phyloP scores from a whole-genome alignment of 2,797 vertebrate genomes.

The Thalassophryne amazonica region DNA sequence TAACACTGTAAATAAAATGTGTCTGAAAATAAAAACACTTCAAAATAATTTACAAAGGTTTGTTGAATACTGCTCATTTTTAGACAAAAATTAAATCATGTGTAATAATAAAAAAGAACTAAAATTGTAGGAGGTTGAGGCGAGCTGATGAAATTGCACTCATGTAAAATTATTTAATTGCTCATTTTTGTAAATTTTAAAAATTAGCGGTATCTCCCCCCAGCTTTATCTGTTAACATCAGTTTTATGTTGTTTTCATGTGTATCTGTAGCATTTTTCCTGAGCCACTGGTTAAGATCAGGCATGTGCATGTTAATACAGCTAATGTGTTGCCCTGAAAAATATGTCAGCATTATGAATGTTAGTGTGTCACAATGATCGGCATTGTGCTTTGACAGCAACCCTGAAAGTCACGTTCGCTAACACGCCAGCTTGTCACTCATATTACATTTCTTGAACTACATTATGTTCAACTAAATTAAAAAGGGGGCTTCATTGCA shows the following conservation, averaged over 20 bases:
- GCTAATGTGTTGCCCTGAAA: not conserved
- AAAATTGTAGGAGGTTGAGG: not conserved
- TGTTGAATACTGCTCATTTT: constrained; percentile 28
- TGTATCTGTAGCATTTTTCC: not conserved
- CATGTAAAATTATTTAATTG: not conserved
- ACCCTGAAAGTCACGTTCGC: too few species aligned
- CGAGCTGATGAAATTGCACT: not conserved
- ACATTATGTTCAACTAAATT: too few species aligned
- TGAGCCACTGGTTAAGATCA: not conserved
- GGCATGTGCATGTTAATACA: constrained; percentile 57
- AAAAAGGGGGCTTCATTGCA: too few species aligned
- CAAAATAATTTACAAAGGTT: not conserved
- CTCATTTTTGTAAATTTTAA: constrained; percentile 3
- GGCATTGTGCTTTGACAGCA: too few species aligned
- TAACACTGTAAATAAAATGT: not conserved
- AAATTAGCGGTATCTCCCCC: constrained; percentile 5
- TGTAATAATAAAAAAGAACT: not conserved
- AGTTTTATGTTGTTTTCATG: constrained; percentile 19
- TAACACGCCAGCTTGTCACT: too few species aligned
- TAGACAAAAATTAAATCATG: constrained; percentile 8
- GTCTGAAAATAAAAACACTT: not conserved
- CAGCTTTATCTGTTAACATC: not conserved
- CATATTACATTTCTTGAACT: too few species aligned
- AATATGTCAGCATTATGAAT: too few species aligned
- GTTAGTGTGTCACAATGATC: too few species aligned